Evolutionary conservation across 1,140 invertebrate species (phyloP).

Genomic region (Anadara kagoshimensis): DNA sequence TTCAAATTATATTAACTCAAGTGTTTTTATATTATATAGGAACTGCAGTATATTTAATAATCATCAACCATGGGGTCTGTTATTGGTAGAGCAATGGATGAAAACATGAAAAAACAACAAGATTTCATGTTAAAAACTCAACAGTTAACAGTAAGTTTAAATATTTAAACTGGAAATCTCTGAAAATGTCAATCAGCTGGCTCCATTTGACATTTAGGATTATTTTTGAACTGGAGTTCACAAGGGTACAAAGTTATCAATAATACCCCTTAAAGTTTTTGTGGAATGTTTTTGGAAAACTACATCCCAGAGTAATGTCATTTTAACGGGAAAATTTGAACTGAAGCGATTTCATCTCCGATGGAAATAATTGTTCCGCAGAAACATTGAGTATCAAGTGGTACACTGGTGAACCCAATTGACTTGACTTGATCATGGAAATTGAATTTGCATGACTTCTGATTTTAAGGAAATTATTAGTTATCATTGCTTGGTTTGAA

Average conservation of each 20-base stretch:
- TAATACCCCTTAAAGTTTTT: neutral
- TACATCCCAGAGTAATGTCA: too few relatives aligned
- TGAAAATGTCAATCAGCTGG: neutral
- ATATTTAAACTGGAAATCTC: neutral
- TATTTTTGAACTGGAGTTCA: neutral
- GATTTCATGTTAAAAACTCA: conserved; percentile 82
- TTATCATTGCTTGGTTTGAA: too few relatives aligned
- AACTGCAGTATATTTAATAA: too few relatives aligned
- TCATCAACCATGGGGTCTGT: conserved; percentile 54
- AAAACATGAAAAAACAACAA: conserved; percentile 81
- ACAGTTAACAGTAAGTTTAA: conserved; percentile 77
- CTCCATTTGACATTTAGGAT: neutral
- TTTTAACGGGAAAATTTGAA: too few relatives aligned
- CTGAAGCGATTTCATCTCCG: too few relatives aligned
- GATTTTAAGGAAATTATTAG: neutral
- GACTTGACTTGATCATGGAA: neutral
- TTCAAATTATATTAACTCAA: too few relatives aligned
- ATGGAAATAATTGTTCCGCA: too few relatives aligned
- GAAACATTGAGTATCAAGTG: too few relatives aligned
- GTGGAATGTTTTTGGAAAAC: too few relatives aligned
- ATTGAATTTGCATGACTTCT: neutral
- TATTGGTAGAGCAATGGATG: conserved; percentile 74
- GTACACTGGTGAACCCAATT: too few relatives aligned
- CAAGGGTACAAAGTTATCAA: neutral
- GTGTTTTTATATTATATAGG: too few relatives aligned